Conservation (phyloP, 2,113 vertebrate genomes). For the Scatophagus argus region DNA sequence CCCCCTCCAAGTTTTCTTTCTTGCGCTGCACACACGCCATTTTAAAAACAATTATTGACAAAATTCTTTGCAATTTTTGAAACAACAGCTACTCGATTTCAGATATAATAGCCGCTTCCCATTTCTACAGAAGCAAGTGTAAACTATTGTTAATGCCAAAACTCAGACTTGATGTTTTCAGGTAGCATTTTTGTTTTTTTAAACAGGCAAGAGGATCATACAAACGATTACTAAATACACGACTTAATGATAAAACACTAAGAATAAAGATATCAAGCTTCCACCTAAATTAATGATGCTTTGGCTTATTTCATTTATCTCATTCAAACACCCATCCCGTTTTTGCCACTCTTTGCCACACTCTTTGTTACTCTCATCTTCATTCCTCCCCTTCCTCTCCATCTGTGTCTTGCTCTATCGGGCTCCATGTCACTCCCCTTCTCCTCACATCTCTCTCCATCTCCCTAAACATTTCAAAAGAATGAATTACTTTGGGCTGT, state of each 20-base stretch:
- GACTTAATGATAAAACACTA: background rate
- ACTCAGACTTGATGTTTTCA: no score
- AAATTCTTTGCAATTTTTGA: no score
- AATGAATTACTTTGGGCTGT: slow-evolving; percentile 84
- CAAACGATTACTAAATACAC: background rate
- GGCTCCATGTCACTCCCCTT: slow-evolving; percentile 64
- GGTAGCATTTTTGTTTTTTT: no score
- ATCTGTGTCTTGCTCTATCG: slow-evolving; percentile 70
- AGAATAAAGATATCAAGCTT: background rate
- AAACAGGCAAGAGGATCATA: no score
- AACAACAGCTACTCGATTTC: background rate
- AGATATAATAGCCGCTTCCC: background rate
- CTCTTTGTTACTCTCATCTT: slow-evolving; percentile 48
- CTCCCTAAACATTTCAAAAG: slow-evolving; percentile 79
- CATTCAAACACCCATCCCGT: background rate
- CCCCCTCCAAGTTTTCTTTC: slow-evolving; percentile 10
- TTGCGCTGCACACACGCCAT: background rate
- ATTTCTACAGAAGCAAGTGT: no score
- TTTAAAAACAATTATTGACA: no score
- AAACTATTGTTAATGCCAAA: no score
- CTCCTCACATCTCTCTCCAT: slow-evolving; percentile 70
- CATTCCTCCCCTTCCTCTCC: slow-evolving; percentile 23
- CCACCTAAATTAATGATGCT: background rate
- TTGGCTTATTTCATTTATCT: slow-evolving; percentile 8
- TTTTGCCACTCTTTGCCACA: background rate